Conservation (phyloP, 1,140 invertebrate genomes). For the Rhopalosiphum padi region DNA sequence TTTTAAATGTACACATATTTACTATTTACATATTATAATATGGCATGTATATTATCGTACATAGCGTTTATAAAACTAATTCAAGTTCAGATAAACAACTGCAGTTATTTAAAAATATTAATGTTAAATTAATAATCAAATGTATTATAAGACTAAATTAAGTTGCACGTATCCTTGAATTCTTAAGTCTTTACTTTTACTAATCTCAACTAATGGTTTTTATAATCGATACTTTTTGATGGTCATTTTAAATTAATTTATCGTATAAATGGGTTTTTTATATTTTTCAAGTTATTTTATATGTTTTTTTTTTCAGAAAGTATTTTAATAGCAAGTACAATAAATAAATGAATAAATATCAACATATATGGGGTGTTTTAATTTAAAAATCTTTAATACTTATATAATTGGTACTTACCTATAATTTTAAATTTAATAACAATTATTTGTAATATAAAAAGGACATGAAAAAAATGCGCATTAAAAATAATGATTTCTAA, state of each 20-base stretch:
- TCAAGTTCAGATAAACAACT: neutral
- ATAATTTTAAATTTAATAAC: neutral
- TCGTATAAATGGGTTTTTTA: neutral
- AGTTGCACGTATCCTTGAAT: neutral
- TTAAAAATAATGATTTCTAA: neutral
- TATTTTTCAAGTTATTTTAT: neutral
- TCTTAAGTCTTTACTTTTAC: neutral
- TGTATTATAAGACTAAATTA: neutral
- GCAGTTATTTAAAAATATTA: neutral
- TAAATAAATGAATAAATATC: neutral
- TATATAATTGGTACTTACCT: neutral
- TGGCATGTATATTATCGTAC: too few relatives aligned
- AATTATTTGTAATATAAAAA: neutral
- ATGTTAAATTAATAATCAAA: neutral
- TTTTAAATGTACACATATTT: neutral
- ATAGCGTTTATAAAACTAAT: neutral
- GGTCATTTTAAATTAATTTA: neutral
- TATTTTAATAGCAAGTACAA: neutral
- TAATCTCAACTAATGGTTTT: neutral
- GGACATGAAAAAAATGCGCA: neutral
- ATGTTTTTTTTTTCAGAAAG: neutral
- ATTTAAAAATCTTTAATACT: neutral
- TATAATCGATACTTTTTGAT: neutral
- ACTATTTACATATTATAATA: too few relatives aligned
- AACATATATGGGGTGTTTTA: neutral